Evolutionary conservation across 35 echinoderm and acorn worm genomes (phyloP).

Genomic region (Anneissia japonica): DNA sequence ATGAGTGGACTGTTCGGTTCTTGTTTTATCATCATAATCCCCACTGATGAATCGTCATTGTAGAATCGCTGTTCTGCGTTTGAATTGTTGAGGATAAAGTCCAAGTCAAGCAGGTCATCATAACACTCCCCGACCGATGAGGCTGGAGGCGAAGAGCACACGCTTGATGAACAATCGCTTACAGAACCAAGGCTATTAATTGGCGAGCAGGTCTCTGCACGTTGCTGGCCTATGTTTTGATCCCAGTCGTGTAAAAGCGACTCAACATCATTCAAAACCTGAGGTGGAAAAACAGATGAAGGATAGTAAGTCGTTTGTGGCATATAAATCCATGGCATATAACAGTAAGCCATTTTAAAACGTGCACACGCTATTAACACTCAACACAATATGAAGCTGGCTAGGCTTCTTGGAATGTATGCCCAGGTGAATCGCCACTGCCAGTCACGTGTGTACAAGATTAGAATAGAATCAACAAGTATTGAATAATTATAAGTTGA

Average conservation of each 20-base stretch:
- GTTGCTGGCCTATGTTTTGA: neutral
- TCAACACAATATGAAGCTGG: neutral
- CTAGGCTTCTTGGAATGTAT: neutral
- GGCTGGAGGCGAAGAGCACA: neutral
- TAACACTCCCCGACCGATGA: constrained; percentile 11
- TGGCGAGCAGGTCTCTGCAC: neutral
- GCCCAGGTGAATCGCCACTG: neutral
- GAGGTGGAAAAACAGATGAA: neutral
- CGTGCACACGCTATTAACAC: neutral
- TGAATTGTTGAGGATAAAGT: constrained; percentile 97
- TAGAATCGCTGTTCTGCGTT: neutral
- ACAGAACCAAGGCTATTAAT: neutral
- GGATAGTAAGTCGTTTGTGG: neutral
- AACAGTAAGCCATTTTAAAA: neutral
- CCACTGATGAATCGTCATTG: constrained; percentile 2
- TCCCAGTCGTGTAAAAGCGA: neutral
- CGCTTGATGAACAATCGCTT: neutral
- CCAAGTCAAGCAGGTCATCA: constrained; percentile 75
- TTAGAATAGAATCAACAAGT: neutral
- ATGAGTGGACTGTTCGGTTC: constrained; percentile 54
- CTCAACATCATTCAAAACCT: neutral
- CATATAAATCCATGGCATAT: neutral
- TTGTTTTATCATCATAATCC: constrained; percentile 47
- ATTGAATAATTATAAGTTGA: too few species aligned
- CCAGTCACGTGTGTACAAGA: neutral